Evolutionary conservation across 2,888 invertebrate genomes (phyloP).

Genomic region (Caenorhabditis plicata): DNA sequence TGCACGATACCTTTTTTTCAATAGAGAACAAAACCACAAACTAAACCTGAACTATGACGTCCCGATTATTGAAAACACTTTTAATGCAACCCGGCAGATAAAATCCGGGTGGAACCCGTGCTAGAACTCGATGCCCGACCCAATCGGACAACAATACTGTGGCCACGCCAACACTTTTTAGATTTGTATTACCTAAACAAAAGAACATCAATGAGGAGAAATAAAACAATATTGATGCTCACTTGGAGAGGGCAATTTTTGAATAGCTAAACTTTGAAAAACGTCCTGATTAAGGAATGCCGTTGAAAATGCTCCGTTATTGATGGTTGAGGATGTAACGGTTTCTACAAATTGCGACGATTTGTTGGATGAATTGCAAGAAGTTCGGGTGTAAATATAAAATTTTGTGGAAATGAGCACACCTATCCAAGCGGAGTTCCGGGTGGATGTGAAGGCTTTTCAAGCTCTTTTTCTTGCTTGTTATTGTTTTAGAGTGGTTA

Average conservation of each 20-base stretch:
- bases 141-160: conserved; percentile 42
- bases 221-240: no score
- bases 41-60: conserved; percentile 38
- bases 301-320: conserved; percentile 20
- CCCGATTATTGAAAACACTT: conserved; percentile 22
- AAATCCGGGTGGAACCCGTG: conserved; percentile 36
- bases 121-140: conserved; percentile 48
- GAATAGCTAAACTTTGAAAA: conserved; percentile 27
- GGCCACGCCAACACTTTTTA: not conserved
- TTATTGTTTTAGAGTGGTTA: no score
- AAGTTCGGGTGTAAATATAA: no score
- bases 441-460: conserved; percentile 8
- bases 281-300: conserved; percentile 27
- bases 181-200: not conserved
- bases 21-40: not conserved
- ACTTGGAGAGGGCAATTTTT: conserved; percentile 29
- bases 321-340: conserved; percentile 27
- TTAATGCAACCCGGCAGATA: conserved; percentile 45
- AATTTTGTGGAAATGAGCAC: conserved; percentile 5
- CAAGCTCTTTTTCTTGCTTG: not conserved
- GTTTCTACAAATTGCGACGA: no score
- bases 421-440: conserved; percentile 33
- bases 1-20: no score
- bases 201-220: not conserved
- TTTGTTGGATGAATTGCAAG: no score